These are phyloP conservation scores for Sebastolobus altivelis DNA, from an alignment of 2,797 vertebrate genomes.

Conservation along the genomic window DNA sequence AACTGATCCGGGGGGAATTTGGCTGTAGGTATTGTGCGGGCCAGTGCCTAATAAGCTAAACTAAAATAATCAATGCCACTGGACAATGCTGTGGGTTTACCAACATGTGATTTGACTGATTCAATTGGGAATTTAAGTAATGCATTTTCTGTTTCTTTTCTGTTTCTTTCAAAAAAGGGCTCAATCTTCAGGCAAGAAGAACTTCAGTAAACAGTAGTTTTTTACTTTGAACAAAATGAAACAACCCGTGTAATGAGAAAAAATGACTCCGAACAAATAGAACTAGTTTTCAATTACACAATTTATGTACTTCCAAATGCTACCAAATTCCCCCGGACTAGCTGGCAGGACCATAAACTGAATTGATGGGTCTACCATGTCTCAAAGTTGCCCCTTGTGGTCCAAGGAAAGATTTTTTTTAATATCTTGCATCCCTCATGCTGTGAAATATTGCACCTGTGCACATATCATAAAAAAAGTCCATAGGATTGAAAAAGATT, in stretches of 20 bases:
- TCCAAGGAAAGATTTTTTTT: conserved; percentile 63
- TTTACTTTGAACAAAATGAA: conserved; percentile 20
- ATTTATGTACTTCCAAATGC: conserved; percentile 55
- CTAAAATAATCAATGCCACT: conserved; percentile 16
- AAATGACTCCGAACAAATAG: conserved; percentile 41
- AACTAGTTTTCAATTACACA: conserved; percentile 48
- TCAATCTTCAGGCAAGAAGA: neutral
- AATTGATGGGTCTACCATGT: conserved; percentile 60
- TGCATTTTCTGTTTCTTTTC: neutral
- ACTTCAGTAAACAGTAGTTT: neutral
- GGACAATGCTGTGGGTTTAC: neutral
- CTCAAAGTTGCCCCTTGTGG: conserved; percentile 58
- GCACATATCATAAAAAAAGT: conserved; percentile 47
- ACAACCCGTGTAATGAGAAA: conserved; percentile 9
- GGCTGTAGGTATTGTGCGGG: neutral
- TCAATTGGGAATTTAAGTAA: neutral
- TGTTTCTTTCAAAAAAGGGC: neutral
- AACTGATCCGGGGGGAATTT: conserved; percentile 9
- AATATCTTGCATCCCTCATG: conserved; percentile 57
- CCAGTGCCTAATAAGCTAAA: conserved; percentile 4
- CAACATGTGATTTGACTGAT: neutral
- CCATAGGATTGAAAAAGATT: conserved; percentile 31
- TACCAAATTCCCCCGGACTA: conserved; percentile 37
- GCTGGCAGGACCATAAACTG: conserved; percentile 65
- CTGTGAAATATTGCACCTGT: conserved; percentile 66